Evolutionary conservation across 2,113 vertebrate species (phyloP).

Genomic region (Alethe castanea): DNA sequence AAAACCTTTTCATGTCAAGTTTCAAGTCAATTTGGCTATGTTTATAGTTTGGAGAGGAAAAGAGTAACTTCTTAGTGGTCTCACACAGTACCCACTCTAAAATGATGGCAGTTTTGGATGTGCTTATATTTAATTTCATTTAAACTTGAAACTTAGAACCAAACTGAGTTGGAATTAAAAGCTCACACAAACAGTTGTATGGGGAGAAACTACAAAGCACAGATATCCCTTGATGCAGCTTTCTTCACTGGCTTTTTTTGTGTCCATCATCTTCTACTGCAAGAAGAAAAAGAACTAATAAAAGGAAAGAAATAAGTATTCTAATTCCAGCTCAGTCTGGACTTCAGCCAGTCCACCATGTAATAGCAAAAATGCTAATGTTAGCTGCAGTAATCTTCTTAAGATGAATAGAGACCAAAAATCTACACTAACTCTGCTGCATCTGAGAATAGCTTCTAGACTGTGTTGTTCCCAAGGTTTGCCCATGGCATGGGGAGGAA

Average conservation of each 20-base stretch:
- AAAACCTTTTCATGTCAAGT: not conserved
- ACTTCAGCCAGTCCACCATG: not conserved
- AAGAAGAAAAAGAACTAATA: not conserved
- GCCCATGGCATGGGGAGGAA: not conserved
- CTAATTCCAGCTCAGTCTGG: not conserved
- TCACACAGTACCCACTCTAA: not conserved
- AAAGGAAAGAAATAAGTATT: not conserved
- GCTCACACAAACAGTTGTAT: not conserved
- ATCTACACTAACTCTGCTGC: not conserved
- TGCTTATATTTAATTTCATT: not conserved
- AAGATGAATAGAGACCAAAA: not conserved
- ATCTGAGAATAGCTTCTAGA: not conserved
- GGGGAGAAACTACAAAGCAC: not conserved
- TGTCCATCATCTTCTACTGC: not conserved
- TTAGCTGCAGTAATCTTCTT: not conserved
- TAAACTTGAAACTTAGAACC: not conserved
- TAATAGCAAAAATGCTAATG: not conserved
- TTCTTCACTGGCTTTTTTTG: not conserved
- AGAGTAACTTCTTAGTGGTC: not conserved
- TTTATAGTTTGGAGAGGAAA: not conserved
- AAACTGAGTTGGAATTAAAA: not conserved
- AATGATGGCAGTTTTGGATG: not conserved
- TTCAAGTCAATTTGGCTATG: not conserved
- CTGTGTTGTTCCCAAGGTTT: not conserved
- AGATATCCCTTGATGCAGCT: not conserved